Base-by-base conservation (phyloP, 2,888 invertebrate species). In the Linyphia triangularis region DNA sequence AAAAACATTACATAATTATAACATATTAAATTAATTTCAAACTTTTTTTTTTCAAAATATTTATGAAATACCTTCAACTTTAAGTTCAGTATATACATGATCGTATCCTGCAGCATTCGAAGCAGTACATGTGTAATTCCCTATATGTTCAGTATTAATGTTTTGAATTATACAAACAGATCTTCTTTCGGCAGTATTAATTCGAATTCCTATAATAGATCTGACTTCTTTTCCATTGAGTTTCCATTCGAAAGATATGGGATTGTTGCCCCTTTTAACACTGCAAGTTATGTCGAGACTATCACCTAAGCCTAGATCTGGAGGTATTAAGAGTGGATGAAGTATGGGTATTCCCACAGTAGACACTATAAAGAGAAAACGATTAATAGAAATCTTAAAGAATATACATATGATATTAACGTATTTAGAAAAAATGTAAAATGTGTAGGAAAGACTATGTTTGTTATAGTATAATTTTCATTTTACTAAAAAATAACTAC, bases 41-140 rank as follows among this genome's bases (percentile, higher is more conserved):
- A 43, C 4, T 26, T 43, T 43, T 10, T 2, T 72, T 43, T 1
- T 6, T 6, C 6, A 67, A n/a, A 7, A 67, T 0, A 22, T 6
- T 22, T 57, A 61, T 61, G 9, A 24, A 24, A 59, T 84, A 84
- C 84, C 84, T 84, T 84, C 84, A 19, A 84, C 84, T 57, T 67
- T 67, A 9, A 84, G 37, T 51, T 75, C 51, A 75, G 67, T 75
- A 19, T 73, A 19, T 9, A 22, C 33, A 51, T 75, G 33, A 37
- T 84, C 84, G 30, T 19, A 84, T 0, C 75, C 84, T 24, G 28
- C 67, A 19, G 4, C 22, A 57, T 84, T 84, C 4, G 33, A 65
- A n/a, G 75, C 84, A 22, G 19, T 83, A 19, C 82, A 89, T 9
- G 89, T 88, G n/a, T 90, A 90, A 63, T 90, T 90, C 9, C 90